Percentiles rank a stretch among this genome's conserved stretches.
phyloP scores from a whole-genome alignment of 2,113 vertebrate genomes.

The Centropristis striata region DNA sequence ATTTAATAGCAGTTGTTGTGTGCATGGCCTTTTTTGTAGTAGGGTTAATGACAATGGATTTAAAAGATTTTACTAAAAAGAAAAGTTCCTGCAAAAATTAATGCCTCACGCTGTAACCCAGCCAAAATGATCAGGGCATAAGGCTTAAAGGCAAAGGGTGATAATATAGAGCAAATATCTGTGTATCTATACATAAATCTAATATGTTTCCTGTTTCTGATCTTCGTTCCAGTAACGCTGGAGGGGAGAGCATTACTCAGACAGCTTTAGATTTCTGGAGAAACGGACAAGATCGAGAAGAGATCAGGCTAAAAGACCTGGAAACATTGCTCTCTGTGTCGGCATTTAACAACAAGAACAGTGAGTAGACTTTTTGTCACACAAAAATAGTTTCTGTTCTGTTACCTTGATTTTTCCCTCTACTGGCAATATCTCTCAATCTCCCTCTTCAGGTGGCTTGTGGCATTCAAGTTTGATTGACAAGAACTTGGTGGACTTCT shows the following conservation, averaged over 20 bases:
- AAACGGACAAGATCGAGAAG: conserved; percentile 86
- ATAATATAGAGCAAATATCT: too few relatives aligned
- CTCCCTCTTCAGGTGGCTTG: conserved; percentile 88
- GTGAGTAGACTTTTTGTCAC: conserved; percentile 82
- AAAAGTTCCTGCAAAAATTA: too few relatives aligned
- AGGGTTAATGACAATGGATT: too few relatives aligned
- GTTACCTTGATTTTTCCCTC: too few relatives aligned
- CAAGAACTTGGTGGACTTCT: conserved; percentile 94
- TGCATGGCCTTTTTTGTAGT: too few relatives aligned
- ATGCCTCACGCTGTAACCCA: too few relatives aligned
- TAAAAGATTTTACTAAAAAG: too few relatives aligned
- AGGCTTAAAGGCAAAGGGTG: too few relatives aligned
- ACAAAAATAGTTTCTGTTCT: not conserved
- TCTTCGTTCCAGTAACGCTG: conserved; percentile 88
- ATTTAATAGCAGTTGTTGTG: too few relatives aligned
- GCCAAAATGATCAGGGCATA: too few relatives aligned
- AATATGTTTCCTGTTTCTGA: not conserved
- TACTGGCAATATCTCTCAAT: not conserved
- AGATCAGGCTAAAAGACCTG: conserved; percentile 92
- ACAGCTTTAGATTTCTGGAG: conserved; percentile 91
- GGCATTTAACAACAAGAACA: conserved; percentile 93
- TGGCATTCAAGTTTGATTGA: conserved; percentile 95
- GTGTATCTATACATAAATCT: too few relatives aligned
- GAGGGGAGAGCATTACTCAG: conserved; percentile 90
- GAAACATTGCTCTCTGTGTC: conserved; percentile 86